These are phyloP conservation scores for Catharus bicknelli DNA, from an alignment of 2,113 vertebrate species.

Conservation along the genomic window DNA sequence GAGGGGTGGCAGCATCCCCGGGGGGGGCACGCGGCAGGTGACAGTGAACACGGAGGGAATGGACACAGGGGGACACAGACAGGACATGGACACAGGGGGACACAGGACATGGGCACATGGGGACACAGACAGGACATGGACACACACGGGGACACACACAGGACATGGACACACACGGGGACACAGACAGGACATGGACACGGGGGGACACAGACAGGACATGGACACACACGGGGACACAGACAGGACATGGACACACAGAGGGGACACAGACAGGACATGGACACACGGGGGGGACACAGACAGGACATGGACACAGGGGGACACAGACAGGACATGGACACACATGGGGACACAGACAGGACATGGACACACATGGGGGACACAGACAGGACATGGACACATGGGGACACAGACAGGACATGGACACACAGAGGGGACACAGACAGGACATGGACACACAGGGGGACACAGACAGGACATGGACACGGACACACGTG, in stretches of 20 bases:
- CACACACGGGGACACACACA: too few species aligned
- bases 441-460: too few species aligned
- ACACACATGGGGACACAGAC: neutral
- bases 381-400: neutral
- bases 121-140: neutral
- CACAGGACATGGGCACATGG: too few species aligned
- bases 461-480: neutral
- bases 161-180: too few species aligned
- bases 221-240: neutral
- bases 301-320: too few species aligned
- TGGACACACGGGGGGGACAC: neutral
- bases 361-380: too few species aligned
- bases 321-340: too few species aligned
- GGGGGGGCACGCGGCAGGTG: neutral
- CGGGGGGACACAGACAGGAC: too few species aligned
- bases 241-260: neutral
- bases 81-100: neutral
- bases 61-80: too few species aligned
- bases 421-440: neutral
- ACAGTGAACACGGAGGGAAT: neutral
- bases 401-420: too few species aligned
- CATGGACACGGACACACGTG: neutral
- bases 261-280: too few species aligned
- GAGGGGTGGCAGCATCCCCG: neutral
- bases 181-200: neutral